Percentiles rank a stretch among this genome's conserved stretches.
Conservation (phyloP, 2,888 invertebrate species). For the Xestia sexstrigata region DNA sequence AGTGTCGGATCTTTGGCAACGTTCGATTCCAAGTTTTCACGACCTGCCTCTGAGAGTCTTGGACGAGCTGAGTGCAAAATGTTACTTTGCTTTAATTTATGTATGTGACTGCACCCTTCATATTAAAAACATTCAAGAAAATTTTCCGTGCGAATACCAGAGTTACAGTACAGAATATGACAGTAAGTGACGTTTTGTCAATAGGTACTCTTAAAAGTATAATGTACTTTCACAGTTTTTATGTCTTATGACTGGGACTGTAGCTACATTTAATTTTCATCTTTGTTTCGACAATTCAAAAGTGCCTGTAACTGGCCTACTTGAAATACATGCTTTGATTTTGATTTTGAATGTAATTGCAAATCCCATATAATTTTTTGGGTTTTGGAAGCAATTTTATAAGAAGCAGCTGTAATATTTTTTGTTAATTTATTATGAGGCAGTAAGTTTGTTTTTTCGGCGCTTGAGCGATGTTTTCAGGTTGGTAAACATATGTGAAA, state of each 20-base stretch:
- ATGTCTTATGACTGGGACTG: too few species aligned
- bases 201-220: background rate
- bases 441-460: background rate
- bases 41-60: slow-evolving; percentile 18
- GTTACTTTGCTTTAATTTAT: slow-evolving; percentile 69
- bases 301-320: too few species aligned
- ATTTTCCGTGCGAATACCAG: slow-evolving; percentile 54
- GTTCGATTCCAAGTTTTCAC: slow-evolving; percentile 46
- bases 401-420: background rate
- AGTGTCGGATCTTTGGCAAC: slow-evolving; percentile 55
- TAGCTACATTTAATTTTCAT: too few species aligned
- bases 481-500: background rate
- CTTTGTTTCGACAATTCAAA: too few species aligned
- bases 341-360: too few species aligned
- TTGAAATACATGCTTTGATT: too few species aligned
- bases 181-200: slow-evolving; percentile 19
- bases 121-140: slow-evolving; percentile 74
- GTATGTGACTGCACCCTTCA: slow-evolving; percentile 67
- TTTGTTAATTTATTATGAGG: background rate
- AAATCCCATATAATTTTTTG: background rate
- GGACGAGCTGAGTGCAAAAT: slow-evolving; percentile 45
- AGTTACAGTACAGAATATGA: background rate
- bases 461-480: background rate
- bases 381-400: background rate
- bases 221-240: too few species aligned